Evolutionary conservation across 2,113 vertebrate genomes (phyloP).

Genomic region (Tricholaema leucomelas): DNA sequence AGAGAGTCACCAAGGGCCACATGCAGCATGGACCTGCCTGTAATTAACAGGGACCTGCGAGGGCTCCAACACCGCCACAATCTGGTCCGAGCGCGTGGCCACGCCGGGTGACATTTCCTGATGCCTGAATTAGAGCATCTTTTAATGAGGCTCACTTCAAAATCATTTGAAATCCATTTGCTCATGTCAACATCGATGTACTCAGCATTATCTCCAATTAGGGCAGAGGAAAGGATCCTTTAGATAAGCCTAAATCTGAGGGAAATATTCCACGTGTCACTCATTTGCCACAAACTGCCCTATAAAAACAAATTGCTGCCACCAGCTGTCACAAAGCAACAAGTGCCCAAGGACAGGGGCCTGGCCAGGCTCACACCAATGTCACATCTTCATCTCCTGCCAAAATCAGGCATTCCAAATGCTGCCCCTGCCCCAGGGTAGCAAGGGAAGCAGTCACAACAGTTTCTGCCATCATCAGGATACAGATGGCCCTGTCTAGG

Average conservation of each 20-base stretch:
- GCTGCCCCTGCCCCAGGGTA: accelerated
- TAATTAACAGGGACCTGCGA: neutral
- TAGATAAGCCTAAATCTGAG: conserved; percentile 78
- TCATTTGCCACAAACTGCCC: conserved; percentile 77
- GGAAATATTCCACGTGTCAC: conserved; percentile 77
- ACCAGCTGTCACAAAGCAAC: conserved; percentile 77
- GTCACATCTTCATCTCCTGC: neutral
- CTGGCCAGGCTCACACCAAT: neutral
- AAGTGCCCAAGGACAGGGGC: conserved; percentile 53
- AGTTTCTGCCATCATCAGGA: neutral
- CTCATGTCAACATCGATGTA: conserved; percentile 83
- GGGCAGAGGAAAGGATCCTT: conserved; percentile 79
- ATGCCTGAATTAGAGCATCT: conserved; percentile 77
- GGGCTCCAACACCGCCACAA: neutral
- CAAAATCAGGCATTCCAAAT: accelerated
- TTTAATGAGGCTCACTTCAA: conserved; percentile 77
- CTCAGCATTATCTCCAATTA: conserved; percentile 81
- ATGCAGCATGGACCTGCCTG: neutral
- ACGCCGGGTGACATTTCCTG: conserved; percentile 62
- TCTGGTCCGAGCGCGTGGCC: neutral
- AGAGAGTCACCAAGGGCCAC: accelerated
- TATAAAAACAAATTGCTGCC: conserved; percentile 78
- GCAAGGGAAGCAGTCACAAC: accelerated
- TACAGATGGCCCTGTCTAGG: accelerated
- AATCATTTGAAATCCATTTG: conserved; percentile 80